Percentiles rank a stretch among this genome's conserved stretches.
These are phyloP conservation scores for Chionis minor DNA, from an alignment of 2,113 vertebrate genomes.

Conservation along the genomic window DNA sequence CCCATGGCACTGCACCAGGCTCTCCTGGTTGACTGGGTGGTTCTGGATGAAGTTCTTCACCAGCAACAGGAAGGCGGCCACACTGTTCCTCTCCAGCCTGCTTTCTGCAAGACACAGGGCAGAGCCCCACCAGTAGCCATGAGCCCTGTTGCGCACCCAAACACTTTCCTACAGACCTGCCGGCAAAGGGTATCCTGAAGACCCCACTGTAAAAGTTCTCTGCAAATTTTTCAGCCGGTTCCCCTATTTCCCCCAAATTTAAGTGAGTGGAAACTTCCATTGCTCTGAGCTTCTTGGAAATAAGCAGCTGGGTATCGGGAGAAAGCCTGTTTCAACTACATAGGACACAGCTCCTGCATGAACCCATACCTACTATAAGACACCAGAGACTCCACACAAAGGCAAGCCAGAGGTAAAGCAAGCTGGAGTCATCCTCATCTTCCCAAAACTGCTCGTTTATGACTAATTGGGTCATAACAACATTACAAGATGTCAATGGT, in stretches of 20 bases:
- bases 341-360: not conserved
- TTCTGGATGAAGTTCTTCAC: constrained; percentile 89
- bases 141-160: not conserved
- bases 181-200: not conserved
- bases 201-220: not conserved
- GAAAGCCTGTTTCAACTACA: fast-evolving
- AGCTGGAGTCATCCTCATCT: not conserved
- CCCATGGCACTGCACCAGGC: constrained; percentile 90
- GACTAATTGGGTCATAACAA: not conserved
- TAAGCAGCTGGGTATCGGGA: fast-evolving
- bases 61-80: constrained; percentile 94
- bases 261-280: fast-evolving
- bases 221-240: not conserved
- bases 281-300: not conserved
- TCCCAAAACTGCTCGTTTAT: not conserved
- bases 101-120: constrained; percentile 73
- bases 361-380: not conserved
- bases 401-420: not conserved
- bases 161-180: not conserved
- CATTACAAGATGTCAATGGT: not conserved
- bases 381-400: not conserved
- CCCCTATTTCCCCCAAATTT: not conserved
- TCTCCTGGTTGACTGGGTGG: constrained; percentile 92
- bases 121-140: not conserved
- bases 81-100: constrained; percentile 87